Base-by-base conservation (phyloP, 2,888 invertebrate genomes). In the Dicyrtoma fusca region DNA sequence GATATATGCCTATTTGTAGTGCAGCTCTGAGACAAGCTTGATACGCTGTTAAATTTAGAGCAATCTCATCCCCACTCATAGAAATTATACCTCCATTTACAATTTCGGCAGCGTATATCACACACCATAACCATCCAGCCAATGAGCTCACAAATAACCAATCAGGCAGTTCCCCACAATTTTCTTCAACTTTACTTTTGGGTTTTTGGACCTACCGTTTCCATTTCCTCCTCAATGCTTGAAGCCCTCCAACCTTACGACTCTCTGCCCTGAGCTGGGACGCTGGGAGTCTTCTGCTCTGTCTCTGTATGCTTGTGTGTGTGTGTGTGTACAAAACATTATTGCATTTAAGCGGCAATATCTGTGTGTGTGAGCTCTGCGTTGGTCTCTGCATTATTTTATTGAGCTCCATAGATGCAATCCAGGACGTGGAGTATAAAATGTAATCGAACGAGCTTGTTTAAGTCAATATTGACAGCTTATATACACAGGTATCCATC, bases 381-480 rank as follows among this genome's bases (percentile, higher is more conserved):
- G 3, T 34, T 34, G 34, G 34, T 8, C 34, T 34, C 3, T 34
- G 34, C 8, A 34, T 34, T 34, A 34, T 34, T 34, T 34, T 34
- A 34, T 34, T 34, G 34, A 34, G 34, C 34, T 8, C 8, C 34
- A 34, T 34, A 34, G 34, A 34, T 34, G 21, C 17, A 55, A 55
- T 55, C 53, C 53, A 55, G 53, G 21, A 55, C 53, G 25, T 42
- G 53, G 11, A 66, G 66, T 13, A 44, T 34, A 42, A 34, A 66
- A 53, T 53, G 53, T 66, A 66, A 66, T 66, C 66, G 66, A 66
- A 53, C 25, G 44, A 66, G 42, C 53, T 53, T 21, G 66, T 66
- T 17, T 42, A 53, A 66, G 66, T 66, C 66, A 66, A 66, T 66
- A 66, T 66, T 66, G 66, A 66, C 66, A 66, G 26, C 53, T 53